These are phyloP conservation scores for Drosophila athabasca DNA, from an alignment of 1,140 invertebrate genomes.

Conservation along the genomic window DNA sequence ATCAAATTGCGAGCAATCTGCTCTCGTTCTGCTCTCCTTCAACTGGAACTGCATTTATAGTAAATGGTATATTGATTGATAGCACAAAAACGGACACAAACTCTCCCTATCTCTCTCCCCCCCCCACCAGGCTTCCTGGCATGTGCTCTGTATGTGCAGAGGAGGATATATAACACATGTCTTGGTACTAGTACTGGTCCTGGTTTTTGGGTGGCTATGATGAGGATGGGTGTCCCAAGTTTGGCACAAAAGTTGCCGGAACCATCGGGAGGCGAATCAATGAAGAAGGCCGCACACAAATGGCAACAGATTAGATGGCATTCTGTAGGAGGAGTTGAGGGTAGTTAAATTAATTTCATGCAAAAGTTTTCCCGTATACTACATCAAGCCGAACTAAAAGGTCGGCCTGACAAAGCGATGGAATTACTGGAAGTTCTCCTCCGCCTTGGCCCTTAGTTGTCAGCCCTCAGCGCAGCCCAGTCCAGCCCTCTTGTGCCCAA, in stretches of 20 bases:
- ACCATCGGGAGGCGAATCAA: conserved; percentile 51
- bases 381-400: not conserved
- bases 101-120: not conserved
- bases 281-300: conserved; percentile 69
- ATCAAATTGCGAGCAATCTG: conserved; percentile 52
- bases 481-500: conserved; percentile 1
- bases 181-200: too few species aligned
- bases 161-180: too few species aligned
- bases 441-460: not conserved
- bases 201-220: too few species aligned
- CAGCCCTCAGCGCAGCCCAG: not conserved
- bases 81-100: conserved; percentile 12
- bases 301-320: conserved; percentile 55
- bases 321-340: conserved; percentile 32
- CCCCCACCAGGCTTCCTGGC: not conserved
- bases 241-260: conserved; percentile 51
- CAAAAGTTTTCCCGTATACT: conserved; percentile 65
- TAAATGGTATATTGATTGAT: conserved; percentile 77
- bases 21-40: conserved; percentile 1
- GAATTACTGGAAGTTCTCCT: conserved; percentile 5
- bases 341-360: conserved; percentile 72
- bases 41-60: conserved; percentile 57
- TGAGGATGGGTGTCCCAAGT: not conserved
- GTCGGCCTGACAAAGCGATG: conserved; percentile 2
- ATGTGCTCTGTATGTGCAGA: not conserved